Evolutionary conservation across 2,113 vertebrate species (phyloP), one percentile per base, ranked within the genome.

Genomic region (Podarcis cretensis): DNA sequence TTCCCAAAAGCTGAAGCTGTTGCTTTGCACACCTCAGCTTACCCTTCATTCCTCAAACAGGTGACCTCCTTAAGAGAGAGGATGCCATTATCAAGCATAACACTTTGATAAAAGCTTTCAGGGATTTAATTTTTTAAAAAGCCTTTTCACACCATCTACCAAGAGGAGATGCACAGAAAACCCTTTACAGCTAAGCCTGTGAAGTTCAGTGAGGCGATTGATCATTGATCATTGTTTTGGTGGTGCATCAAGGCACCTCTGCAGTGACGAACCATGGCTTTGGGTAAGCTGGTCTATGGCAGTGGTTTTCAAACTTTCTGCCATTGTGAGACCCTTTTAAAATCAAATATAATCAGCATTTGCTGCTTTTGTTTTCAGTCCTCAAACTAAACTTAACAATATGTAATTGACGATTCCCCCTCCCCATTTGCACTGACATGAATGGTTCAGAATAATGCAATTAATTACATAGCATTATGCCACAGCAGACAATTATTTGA

Each of bases 141-240:
- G 89, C 86, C 86, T 85, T 93, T 89, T 90, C 87, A 30, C 83
- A 9, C 84, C 89, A 54, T 82, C 88, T 48, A 83, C 92, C 0
- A 12, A 82, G 87, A 95, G 86, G 86, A 89, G 89, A 74, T 87
- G 88, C 77, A 35, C 85, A 30, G 66, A 93, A 86, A 91, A 90
- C 30, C 75, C 12, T 65, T 91, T 89, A 80, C 73, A 84, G 93
- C 59, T 92, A 18, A 0, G 0, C 21, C 81, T 85, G 85, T 87
- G 90, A n/a, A 92, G 92, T 79, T 82, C 75, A 75, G 73, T 32
- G 88, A 91, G 66, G 69, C 92, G 59, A 89, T 88, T 30, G 30
- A 57, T 85, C 89, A 84, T 87, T 92, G 90, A 87, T 90, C 86
- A 83, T 59, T 75, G 83, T 81, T 76, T 43, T 85, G 82, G 89